phyloP scores from a whole-genome alignment of 2,797 vertebrate genomes.

The Meda fulgida region DNA sequence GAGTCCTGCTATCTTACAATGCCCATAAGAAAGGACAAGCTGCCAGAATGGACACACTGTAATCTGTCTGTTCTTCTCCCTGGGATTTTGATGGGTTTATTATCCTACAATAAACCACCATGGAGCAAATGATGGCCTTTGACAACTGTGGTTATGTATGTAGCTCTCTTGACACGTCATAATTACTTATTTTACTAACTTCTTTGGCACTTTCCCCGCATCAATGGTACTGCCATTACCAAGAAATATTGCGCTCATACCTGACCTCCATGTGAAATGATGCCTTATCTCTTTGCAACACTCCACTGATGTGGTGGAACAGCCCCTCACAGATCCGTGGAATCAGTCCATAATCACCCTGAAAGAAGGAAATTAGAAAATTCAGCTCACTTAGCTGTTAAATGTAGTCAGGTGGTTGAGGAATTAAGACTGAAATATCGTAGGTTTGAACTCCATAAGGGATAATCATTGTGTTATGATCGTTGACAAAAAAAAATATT shows the following conservation, averaged over 20 bases:
- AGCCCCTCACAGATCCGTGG: conserved; percentile 93
- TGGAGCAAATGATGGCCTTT: conserved; percentile 4
- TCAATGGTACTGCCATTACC: not conserved
- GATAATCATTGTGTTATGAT: not conserved
- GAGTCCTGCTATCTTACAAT: conserved; percentile 36
- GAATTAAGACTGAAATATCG: not conserved
- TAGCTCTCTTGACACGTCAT: not conserved
- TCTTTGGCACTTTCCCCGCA: not conserved
- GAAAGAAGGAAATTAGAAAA: conserved; percentile 50
- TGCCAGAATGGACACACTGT: conserved; percentile 33
- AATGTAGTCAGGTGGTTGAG: not conserved
- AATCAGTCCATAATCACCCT: conserved; percentile 92
- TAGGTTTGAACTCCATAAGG: not conserved
- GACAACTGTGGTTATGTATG: not conserved
- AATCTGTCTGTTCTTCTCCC: conserved; percentile 21
- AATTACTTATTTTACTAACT: not conserved
- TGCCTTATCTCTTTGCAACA: conserved; percentile 85
- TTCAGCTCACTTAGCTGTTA: not conserved
- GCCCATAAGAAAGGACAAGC: conserved; percentile 30
- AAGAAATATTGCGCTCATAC: conserved; percentile 65
- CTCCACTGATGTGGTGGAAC: conserved; percentile 85
- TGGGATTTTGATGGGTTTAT: conserved; percentile 20
- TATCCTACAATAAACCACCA: conserved; percentile 9
- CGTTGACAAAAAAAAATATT: no score
- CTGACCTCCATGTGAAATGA: conserved; percentile 96